These are phyloP conservation scores for Lepidurus couesii DNA, from an alignment of 1,140 invertebrate species.

Conservation along the genomic window DNA sequence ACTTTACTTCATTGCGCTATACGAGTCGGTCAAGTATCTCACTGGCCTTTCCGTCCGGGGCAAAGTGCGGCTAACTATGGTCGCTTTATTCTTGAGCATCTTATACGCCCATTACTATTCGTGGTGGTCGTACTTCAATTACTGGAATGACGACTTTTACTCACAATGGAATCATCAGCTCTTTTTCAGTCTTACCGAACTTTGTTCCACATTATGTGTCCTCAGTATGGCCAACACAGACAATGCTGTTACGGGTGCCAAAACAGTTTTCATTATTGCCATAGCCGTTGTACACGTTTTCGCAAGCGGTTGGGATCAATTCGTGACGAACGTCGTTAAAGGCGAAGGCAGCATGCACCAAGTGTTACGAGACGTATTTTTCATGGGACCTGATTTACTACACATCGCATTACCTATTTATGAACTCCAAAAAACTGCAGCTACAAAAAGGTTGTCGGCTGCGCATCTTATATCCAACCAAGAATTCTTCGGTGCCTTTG, in stretches of 20 bases:
- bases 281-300: slow-evolving; percentile 66
- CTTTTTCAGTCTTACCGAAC: slow-evolving; percentile 63
- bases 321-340: slow-evolving; percentile 63
- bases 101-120: slow-evolving; percentile 76
- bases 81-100: slow-evolving; percentile 60
- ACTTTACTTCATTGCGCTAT: slow-evolving; percentile 58
- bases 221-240: slow-evolving; percentile 55
- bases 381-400: slow-evolving; percentile 67
- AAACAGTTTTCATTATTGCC: slow-evolving; percentile 56
- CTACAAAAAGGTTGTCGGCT: slow-evolving; percentile 22
- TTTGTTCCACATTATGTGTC: slow-evolving; percentile 59
- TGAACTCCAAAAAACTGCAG: slow-evolving; percentile 39
- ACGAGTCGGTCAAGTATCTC: slow-evolving; percentile 64
- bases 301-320: slow-evolving; percentile 67
- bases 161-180: slow-evolving; percentile 53
- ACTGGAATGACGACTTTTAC: slow-evolving; percentile 67
- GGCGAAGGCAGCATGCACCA: slow-evolving; percentile 63
- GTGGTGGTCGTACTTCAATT: slow-evolving; percentile 78
- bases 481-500: slow-evolving; percentile 30
- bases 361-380: slow-evolving; percentile 62
- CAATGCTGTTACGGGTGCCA: slow-evolving; percentile 54
- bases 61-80: slow-evolving; percentile 60
- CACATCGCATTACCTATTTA: slow-evolving; percentile 58
- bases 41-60: slow-evolving; percentile 52
- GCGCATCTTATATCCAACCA: slow-evolving; percentile 33